A percentile compares a stretch with the other conserved stretches of the same genome.
Conservation (phyloP, 2,113 vertebrate genomes). For the Rhineura floridana region DNA sequence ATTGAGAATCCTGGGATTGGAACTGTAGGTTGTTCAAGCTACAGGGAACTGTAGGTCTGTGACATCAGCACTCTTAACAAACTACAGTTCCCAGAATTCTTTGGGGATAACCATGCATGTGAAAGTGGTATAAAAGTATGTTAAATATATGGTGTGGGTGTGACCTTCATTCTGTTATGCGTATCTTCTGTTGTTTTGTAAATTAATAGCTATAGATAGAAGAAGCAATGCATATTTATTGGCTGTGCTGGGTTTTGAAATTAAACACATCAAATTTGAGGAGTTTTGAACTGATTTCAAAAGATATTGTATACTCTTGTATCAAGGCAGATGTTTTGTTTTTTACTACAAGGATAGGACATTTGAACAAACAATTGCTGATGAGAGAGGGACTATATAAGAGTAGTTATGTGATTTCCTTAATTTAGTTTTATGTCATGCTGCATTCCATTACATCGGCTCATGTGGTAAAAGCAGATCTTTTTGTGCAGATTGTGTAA, state of each 20-base stretch:
- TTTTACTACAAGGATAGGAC: constrained; percentile 35
- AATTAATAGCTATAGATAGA: background rate
- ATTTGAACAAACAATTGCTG: constrained; percentile 40
- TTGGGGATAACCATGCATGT: too few species aligned
- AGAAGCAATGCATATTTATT: constrained; percentile 24
- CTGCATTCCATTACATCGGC: constrained; percentile 55
- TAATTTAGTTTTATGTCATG: constrained; percentile 53
- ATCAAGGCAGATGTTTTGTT: background rate
- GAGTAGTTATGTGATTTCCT: constrained; percentile 51
- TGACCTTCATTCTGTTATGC: background rate
- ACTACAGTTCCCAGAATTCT: too few species aligned
- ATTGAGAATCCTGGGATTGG: too few species aligned
- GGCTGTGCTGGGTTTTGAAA: constrained; percentile 29
- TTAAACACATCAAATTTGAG: constrained; percentile 26
- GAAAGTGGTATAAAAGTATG: too few species aligned
- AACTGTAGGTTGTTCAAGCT: too few species aligned
- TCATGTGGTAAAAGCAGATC: constrained; percentile 52
- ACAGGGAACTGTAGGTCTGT: too few species aligned
- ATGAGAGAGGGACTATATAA: constrained; percentile 36
- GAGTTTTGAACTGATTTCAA: constrained; percentile 1
- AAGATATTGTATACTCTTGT: background rate
- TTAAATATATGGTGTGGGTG: too few species aligned
- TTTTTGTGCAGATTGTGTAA: constrained; percentile 42
- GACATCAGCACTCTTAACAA: too few species aligned
- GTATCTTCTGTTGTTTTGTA: background rate